Evolutionary conservation across 2,797 vertebrate genomes (phyloP).

Genomic region (Potorous gilbertii): DNA sequence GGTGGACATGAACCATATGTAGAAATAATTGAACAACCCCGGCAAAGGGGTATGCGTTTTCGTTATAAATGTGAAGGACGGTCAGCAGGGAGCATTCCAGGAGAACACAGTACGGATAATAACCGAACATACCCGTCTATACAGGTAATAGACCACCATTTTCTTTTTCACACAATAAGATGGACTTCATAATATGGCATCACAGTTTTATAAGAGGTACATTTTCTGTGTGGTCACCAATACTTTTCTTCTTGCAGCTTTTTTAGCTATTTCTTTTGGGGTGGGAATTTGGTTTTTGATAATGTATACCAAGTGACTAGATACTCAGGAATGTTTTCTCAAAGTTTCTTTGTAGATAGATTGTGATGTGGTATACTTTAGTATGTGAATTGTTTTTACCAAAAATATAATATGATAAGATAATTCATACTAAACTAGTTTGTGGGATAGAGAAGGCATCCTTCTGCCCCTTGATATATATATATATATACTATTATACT

Average conservation of each 20-base stretch:
- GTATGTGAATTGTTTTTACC: not conserved
- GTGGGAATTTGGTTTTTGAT: not conserved
- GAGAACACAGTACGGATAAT: constrained; percentile 95
- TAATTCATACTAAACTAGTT: constrained; percentile 7
- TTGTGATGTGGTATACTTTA: not conserved
- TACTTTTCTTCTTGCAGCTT: constrained; percentile 12
- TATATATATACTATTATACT: too few species aligned
- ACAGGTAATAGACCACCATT: constrained; percentile 87
- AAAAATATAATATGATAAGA: not conserved
- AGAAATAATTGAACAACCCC: constrained; percentile 96
- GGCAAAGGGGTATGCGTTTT: constrained; percentile 98
- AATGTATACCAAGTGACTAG: not conserved
- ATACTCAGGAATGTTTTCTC: constrained; percentile 14
- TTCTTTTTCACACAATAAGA: not conserved
- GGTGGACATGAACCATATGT: constrained; percentile 90
- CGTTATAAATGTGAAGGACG: constrained; percentile 98
- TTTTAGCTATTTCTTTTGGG: not conserved
- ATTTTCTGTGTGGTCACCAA: constrained; percentile 27
- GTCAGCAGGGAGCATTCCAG: constrained; percentile 97
- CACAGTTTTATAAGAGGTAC: not conserved
- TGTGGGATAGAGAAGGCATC: constrained; percentile 41
- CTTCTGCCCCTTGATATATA: not conserved
- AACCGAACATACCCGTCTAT: constrained; percentile 96
- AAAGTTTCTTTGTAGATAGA: not conserved
- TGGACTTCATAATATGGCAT: constrained; percentile 20